Conservation (phyloP, 2,113 vertebrate genomes). For the Limanda limanda region DNA sequence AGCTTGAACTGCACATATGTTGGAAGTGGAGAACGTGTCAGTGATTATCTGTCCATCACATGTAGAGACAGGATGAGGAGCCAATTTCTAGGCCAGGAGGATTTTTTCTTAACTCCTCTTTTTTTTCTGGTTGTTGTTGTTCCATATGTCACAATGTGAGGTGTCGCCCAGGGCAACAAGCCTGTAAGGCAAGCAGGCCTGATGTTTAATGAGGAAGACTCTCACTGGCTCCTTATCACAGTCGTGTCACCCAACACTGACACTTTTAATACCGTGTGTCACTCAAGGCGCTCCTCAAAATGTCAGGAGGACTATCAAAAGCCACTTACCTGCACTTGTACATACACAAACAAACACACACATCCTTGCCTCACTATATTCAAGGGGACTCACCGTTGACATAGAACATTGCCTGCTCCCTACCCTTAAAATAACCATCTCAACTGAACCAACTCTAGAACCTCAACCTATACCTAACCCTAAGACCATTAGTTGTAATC, state of each 20-base stretch:
- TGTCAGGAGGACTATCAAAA: conserved; percentile 53
- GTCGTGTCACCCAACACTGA: conserved; percentile 60
- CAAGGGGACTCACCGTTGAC: neutral
- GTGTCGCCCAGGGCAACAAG: conserved; percentile 66
- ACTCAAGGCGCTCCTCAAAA: conserved; percentile 54
- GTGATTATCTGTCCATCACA: conserved; percentile 1
- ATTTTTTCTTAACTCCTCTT: conserved; percentile 3
- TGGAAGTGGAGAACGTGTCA: conserved; percentile 16
- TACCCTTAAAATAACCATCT: neutral
- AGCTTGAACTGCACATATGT: conserved; percentile 42
- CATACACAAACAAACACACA: conserved; percentile 17
- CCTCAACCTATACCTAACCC: neutral
- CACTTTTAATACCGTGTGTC: conserved; percentile 71
- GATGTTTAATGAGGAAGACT: conserved; percentile 78
- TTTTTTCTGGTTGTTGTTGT: conserved; percentile 8
- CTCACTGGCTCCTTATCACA: conserved; percentile 71
- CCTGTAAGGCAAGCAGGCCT: conserved; percentile 58
- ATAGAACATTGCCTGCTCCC: neutral
- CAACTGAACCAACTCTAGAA: neutral
- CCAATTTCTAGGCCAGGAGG: conserved; percentile 13
- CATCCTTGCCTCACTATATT: neutral
- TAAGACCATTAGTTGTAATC: neutral
- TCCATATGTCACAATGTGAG: conserved; percentile 49
- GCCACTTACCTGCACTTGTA: conserved; percentile 57
- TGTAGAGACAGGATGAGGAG: conserved; percentile 22